Conservation (phyloP, 2,797 vertebrate genomes). For the Nannoperca australis region DNA sequence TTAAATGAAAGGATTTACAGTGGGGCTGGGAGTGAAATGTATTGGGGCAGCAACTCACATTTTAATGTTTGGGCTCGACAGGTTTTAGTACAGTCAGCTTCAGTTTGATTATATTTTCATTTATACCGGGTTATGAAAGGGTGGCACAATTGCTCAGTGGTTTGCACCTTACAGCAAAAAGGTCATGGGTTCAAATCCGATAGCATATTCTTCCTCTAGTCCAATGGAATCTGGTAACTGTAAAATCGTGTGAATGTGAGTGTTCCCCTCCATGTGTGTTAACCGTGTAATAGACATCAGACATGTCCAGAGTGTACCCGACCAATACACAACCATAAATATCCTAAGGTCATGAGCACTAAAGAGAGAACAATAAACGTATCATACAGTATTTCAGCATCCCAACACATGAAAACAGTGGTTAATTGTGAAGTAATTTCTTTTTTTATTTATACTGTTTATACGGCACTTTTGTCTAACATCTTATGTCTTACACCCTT, state of each 20-base stretch:
- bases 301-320: background rate
- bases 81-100: conserved; percentile 33
- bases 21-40: conserved; percentile 14
- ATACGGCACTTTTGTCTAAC: too few species aligned
- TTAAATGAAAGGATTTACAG: conserved; percentile 46
- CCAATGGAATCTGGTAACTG: conserved; percentile 5
- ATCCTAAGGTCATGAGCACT: background rate
- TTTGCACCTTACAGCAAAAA: conserved; percentile 21
- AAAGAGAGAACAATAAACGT: background rate
- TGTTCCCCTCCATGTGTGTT: background rate
- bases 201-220: conserved; percentile 12
- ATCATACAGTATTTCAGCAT: background rate
- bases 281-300: background rate
- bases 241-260: conserved; percentile 8
- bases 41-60: conserved; percentile 20
- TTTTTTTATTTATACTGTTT: background rate
- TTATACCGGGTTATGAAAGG: conserved; percentile 47
- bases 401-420: background rate
- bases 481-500: background rate
- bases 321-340: background rate
- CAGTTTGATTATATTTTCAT: conserved; percentile 50
- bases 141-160: conserved; percentile 15
- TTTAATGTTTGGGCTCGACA: conserved; percentile 35
- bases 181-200: background rate
- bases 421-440: background rate